These are phyloP conservation scores for Pluvianellus socialis DNA, from an alignment of 2,113 vertebrate species.

Conservation along the genomic window DNA sequence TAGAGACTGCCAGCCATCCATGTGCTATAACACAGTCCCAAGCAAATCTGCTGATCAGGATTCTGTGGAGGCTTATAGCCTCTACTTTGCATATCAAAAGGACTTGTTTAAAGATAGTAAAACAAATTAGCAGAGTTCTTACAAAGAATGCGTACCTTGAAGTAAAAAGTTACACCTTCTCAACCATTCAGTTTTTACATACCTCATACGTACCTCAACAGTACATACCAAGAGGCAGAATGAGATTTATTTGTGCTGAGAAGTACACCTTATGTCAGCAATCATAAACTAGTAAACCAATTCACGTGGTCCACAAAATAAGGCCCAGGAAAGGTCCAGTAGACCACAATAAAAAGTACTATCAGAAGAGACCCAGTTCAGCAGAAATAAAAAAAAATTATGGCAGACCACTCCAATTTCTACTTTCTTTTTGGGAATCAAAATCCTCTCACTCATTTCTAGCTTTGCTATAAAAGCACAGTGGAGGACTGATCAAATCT, in stretches of 20 bases:
- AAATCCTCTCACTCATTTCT: background rate
- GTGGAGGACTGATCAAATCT: background rate
- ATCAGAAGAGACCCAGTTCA: background rate
- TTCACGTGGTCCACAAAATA: background rate
- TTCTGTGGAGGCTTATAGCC: background rate
- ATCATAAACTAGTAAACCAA: background rate
- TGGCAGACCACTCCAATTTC: background rate
- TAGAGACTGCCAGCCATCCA: background rate
- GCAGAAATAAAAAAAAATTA: background rate
- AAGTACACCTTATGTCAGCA: background rate
- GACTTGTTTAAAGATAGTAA: background rate
- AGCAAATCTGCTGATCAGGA: background rate
- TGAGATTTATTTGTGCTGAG: background rate
- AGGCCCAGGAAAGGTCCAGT: background rate
- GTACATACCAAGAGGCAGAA: background rate
- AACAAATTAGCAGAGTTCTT: background rate
- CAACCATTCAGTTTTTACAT: background rate
- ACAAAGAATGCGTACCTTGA: background rate
- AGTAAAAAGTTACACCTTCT: background rate
- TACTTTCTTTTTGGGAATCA: background rate
- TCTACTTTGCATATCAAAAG: background rate
- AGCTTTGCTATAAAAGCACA: background rate
- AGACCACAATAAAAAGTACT: background rate
- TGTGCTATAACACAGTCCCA: background rate
- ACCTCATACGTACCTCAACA: background rate